These are phyloP conservation scores for Andrena bucephala DNA, from an alignment of 2,888 invertebrate genomes.

Conservation along the genomic window DNA sequence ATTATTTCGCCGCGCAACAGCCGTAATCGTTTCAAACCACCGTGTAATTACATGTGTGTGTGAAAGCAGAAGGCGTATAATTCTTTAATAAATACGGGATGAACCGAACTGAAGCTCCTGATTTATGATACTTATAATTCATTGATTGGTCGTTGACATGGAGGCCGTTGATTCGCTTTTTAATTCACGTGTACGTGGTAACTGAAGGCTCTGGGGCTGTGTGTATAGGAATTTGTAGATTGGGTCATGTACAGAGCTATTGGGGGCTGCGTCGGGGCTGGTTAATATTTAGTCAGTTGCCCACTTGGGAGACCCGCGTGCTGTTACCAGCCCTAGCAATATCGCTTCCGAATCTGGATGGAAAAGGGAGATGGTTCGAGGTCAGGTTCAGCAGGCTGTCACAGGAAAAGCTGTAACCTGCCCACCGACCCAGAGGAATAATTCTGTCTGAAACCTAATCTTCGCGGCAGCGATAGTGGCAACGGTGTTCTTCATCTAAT, in stretches of 20 bases:
- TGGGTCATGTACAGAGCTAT: too few species aligned
- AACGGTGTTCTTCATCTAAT: background rate
- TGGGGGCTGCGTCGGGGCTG: background rate
- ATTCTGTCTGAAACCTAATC: background rate
- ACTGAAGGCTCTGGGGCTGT: too few species aligned
- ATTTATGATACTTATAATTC: background rate
- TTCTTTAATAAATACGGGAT: slow-evolving; percentile 39
- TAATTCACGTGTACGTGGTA: too few species aligned
- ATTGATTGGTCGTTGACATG: too few species aligned
- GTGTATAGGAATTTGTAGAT: too few species aligned
- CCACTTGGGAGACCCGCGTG: background rate
- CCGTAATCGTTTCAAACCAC: slow-evolving; percentile 4
- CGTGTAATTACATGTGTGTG: slow-evolving; percentile 46
- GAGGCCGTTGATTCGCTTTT: too few species aligned
- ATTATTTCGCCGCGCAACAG: slow-evolving; percentile 3
- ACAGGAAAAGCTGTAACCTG: background rate
- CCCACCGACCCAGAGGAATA: background rate
- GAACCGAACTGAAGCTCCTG: background rate
- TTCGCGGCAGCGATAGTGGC: background rate
- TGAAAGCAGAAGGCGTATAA: slow-evolving; percentile 31
- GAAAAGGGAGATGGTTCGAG: slow-evolving; percentile 23
- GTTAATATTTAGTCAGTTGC: slow-evolving; percentile 10
- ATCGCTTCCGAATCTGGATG: slow-evolving; percentile 8
- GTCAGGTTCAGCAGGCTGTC: background rate
- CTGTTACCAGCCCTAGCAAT: slow-evolving; percentile 5